Evolutionary conservation across 2,113 vertebrate species (phyloP).

Genomic region (Eudyptes chrysolophus): DNA sequence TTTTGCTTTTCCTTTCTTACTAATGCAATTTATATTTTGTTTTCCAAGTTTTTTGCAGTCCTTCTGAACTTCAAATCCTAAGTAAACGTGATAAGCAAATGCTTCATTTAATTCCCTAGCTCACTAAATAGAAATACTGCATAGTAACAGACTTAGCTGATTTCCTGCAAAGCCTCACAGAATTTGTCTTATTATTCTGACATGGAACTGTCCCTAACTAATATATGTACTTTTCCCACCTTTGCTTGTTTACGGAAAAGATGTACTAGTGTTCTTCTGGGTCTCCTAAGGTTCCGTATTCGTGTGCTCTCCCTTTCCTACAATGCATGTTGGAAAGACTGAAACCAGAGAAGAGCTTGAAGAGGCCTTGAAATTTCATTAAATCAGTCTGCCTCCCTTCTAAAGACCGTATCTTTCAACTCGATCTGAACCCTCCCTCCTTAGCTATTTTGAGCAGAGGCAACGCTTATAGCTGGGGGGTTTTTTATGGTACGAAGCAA

Average conservation of each 20-base stretch:
- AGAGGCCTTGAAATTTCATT: not conserved
- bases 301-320: not conserved
- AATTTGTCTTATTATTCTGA: not conserved
- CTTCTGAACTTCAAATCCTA: not conserved
- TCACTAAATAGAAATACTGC: not conserved
- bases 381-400: not conserved
- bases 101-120: not conserved
- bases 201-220: not conserved
- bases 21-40: not conserved
- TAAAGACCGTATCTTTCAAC: not conserved
- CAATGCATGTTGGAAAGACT: not conserved
- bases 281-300: not conserved
- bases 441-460: not conserved
- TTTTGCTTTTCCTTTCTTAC: not conserved
- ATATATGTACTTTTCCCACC: accelerated
- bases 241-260: not conserved
- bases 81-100: not conserved
- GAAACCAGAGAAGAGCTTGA: not conserved
- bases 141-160: not conserved
- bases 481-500: not conserved
- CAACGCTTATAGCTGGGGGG: not conserved
- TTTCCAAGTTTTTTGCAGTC: not conserved
- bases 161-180: not conserved
- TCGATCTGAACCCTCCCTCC: not conserved
- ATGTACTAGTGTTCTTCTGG: not conserved